These are phyloP conservation scores for Diplosoma virens DNA, from an alignment of 23 tunicate genomes.

Conservation along the genomic window DNA sequence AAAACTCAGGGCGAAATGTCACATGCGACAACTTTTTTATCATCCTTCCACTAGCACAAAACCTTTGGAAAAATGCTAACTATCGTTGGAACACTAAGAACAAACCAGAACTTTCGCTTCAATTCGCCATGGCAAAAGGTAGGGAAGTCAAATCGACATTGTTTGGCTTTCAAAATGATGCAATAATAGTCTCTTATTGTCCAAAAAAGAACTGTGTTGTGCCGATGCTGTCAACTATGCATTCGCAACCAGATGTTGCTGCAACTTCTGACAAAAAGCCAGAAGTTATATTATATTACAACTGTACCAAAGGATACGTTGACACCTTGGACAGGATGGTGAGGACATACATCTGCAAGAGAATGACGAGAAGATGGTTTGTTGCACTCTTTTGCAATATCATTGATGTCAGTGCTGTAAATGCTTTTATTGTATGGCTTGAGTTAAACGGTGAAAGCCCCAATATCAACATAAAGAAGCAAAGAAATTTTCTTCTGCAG, in stretches of 20 bases:
- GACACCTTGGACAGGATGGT: too few relatives aligned
- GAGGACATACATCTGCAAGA: too few relatives aligned
- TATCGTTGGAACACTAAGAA: neutral
- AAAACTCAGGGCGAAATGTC: conserved; percentile 23
- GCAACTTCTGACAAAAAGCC: neutral
- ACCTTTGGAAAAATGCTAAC: neutral
- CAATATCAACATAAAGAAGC: too few relatives aligned
- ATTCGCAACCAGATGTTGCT: neutral
- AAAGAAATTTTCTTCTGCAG: too few relatives aligned
- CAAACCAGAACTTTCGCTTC: conserved; percentile 31
- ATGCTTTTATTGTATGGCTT: too few relatives aligned
- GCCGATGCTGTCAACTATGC: conserved; percentile 17
- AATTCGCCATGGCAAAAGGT: conserved; percentile 6
- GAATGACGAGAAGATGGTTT: too few relatives aligned
- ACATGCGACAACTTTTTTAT: conserved; percentile 30
- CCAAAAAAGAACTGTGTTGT: conserved; percentile 12
- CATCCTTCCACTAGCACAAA: conserved; percentile 4
- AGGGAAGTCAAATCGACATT: neutral
- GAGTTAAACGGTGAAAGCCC: too few relatives aligned
- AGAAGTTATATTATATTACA: too few relatives aligned
- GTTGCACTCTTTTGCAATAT: too few relatives aligned
- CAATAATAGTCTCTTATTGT: conserved; percentile 9
- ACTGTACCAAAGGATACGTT: too few relatives aligned
- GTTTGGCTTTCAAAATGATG: conserved; percentile 25
- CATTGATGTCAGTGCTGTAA: too few relatives aligned